These are phyloP conservation scores for Gadus macrocephalus DNA, from an alignment of 2,113 vertebrate genomes.

Conservation along the genomic window DNA sequence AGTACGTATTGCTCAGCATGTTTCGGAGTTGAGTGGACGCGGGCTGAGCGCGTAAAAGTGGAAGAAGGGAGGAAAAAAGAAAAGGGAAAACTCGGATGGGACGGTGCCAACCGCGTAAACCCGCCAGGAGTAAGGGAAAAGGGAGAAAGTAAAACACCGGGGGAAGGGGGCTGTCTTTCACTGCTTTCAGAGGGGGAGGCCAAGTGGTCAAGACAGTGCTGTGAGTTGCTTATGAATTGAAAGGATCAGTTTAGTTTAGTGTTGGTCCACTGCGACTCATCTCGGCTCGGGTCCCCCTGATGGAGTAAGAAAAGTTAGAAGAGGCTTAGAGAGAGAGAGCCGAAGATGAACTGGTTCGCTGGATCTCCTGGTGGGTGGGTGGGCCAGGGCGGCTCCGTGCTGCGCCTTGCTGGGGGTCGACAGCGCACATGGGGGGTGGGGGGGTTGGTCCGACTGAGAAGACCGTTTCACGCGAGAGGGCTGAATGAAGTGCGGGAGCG, in stretches of 20 bases:
- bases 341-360: background rate
- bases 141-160: background rate
- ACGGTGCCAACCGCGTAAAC: conserved; percentile 32
- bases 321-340: background rate
- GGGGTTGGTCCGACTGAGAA: background rate
- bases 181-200: background rate
- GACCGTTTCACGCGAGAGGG: conserved; percentile 26
- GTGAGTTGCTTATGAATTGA: background rate
- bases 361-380: background rate
- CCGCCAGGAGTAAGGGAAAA: conserved; percentile 5
- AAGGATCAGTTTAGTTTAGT: background rate
- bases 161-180: background rate
- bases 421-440: conserved; percentile 12
- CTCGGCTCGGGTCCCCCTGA: background rate
- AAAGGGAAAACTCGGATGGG: conserved; percentile 2
- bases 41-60: conserved; percentile 21
- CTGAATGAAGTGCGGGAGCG: conserved; percentile 39
- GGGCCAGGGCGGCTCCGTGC: background rate
- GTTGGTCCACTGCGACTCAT: background rate
- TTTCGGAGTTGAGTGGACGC: conserved; percentile 49
- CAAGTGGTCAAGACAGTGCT: background rate
- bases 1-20: conserved; percentile 74
- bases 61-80: background rate
- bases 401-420: conserved; percentile 5
- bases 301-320: background rate